Evolutionary conservation across 2,113 vertebrate genomes (phyloP), one percentile per base, ranked within the genome.

Genomic region (Corapipo altera): DNA sequence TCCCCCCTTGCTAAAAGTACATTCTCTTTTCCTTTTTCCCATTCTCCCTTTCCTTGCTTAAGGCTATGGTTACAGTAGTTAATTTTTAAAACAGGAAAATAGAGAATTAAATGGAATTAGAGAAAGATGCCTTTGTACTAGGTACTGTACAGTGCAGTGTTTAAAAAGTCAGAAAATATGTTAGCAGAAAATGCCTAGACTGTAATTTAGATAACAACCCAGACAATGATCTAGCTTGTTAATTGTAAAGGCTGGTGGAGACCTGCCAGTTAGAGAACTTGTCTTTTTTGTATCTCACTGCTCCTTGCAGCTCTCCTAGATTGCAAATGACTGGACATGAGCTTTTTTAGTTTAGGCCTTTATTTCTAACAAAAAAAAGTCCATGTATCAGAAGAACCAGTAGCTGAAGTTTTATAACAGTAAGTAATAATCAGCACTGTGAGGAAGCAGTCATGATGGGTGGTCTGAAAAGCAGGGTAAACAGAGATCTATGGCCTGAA

Each of bases 131-230:
- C 93, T 97, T 97, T 98, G 96, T 97, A 49, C 91, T 96, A 93
- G 88, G 85, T 93, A 92, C 82, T 96, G 67, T 91, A 95, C 85
- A 94, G 82, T 91, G 85, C 92, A 97, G 91, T 91, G 88, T 96
- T 97, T 96, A 95, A 96, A 96, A 97, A 85, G 43, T 96, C 89
- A 96, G 94, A 95, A 91, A 97, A 97, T 96, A 94, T 41, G 65
- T 97, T 97, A 93, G 89, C 73, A 96, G 92, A 96, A 96, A 95
- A 91, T 97, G 94, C 95, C 91, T 82, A 79, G 80, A 87, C 95
- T 97, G 84, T 97, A 97, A 98, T 98, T 97, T 97, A 96, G 95
- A 97, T 96, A 97, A 96, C 89, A 97, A 75, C 82, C 58, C 80
- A 89, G 96, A 97, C 92, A 95, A 79, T 95, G 80, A 80, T 59